A percentile compares a stretch with the other conserved stretches of the same genome.
phyloP scores from a whole-genome alignment of 2,113 vertebrate genomes.

The Osmerus eperlanus region DNA sequence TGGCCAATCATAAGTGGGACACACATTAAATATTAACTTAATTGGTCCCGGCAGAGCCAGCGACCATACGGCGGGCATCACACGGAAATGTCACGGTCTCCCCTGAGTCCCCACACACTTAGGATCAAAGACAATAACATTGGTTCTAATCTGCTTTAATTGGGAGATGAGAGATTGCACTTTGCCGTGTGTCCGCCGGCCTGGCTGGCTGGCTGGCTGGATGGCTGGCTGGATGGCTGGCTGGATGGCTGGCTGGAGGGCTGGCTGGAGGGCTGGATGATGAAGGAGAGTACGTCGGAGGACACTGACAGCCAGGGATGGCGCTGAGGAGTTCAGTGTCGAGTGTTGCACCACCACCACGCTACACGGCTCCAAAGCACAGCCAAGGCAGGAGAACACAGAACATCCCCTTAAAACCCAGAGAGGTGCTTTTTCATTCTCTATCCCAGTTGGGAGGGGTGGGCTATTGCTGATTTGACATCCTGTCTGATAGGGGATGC shows the following conservation, averaged over 20 bases:
- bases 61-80: conserved; percentile 65
- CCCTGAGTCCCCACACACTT: conserved; percentile 61
- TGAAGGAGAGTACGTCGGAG: background rate
- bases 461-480: conserved; percentile 39
- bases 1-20: conserved; percentile 54
- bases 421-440: conserved; percentile 13
- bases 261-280: conserved; percentile 38
- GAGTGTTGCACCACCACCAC: conserved; percentile 25
- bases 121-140: conserved; percentile 73
- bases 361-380: conserved; percentile 12
- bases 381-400: conserved; percentile 19
- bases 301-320: background rate
- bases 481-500: conserved; percentile 29
- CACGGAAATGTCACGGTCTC: conserved; percentile 70
- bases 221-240: background rate
- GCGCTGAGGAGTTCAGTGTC: conserved; percentile 39
- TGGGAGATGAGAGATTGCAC: conserved; percentile 67
- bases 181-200: conserved; percentile 23
- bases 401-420: background rate
- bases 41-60: conserved; percentile 70
- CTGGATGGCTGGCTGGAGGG: conserved; percentile 18
- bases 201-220: background rate
- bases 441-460: conserved; percentile 27
- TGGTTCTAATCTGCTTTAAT: conserved; percentile 74
- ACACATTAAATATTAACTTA: conserved; percentile 76